Base-by-base conservation (phyloP, 2,113 vertebrate genomes). In the Lagopus leucura region DNA sequence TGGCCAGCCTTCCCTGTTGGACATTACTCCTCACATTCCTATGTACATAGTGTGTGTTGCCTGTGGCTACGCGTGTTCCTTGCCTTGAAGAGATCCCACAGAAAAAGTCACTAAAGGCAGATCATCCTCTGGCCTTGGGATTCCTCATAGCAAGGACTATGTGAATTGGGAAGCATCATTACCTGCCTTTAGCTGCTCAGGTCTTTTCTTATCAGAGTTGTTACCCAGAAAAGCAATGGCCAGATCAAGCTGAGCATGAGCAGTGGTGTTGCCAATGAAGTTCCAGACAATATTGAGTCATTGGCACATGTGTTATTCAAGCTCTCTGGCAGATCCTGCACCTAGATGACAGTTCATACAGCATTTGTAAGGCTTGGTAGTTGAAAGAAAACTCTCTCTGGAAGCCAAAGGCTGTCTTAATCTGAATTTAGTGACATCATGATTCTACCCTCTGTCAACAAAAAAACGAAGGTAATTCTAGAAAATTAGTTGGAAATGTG, bases 261-360 rank as follows among this genome's bases (percentile, higher is more conserved):
- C 10, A 92, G 13, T 16, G 52, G n/a, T 3, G 1, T 27, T 84
- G 40, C 43, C 6, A 6, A 1, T 48, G 38, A 86, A 81, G 32
- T 47, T 80, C 11, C 38, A 64, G 54, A 72, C 18, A 6, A 11
- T 55, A 32, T 20, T 27, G 16, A 32, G 4, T 13, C 36, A 30
- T 67, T 3, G 1, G 27, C 55, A 58, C 12, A 0, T 1, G 5
- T 36, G 27, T 25, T 66, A 71, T 73, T 6, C 25, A 57, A 71
- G 8, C 4, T 14, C 4, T 15, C 1, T 21, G 2, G 3, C 34
- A 75, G 25, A 67, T 6, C 19, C 14, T 5, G 1, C 1, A 4
- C 21, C 20, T 2, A 40, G 10, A 40, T 1, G 16, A 15, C 2
- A 2, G 8, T 11, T 81, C 5, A 1, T 40, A 25, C 28, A 22